Evolutionary conservation across 2,888 invertebrate genomes (phyloP), one percentile per base, ranked within the genome.

Genomic region (Disparrhopalites patrizii): DNA sequence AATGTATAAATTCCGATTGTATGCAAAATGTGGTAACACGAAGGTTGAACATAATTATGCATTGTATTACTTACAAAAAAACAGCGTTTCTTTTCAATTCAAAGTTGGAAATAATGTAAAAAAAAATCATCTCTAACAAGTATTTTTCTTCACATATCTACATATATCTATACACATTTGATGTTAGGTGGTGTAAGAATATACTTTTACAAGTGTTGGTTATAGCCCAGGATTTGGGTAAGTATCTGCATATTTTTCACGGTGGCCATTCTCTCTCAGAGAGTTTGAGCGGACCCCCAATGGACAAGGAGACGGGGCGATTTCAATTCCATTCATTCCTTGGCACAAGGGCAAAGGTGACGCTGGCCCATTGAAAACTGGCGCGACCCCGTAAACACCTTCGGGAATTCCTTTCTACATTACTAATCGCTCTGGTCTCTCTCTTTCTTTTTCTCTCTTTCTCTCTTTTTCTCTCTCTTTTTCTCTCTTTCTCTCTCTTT

Each of bases 311-410:
- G 57, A 38, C 2, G 27, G 36, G 38, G 25, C 40, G 57, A 36
- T 38, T 36, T 40, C 38, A 18, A 27, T 57, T 40, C 57, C 40
- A 27, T 57, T 57, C 57, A 57, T 8, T 57, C 28, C n/a, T 40
- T 38, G 18, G 57, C 13, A 3, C 20, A 60, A 30, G 60, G 60
- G 28, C 40, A 60, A 30, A 60, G 47, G 60, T 60, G 28, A n/a
- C 43, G 4, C 8, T 47, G 30, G 23, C 47, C 40, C 25, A 55
- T 55, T 55, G n/a, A 33, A 30, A 47, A 60, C 47, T 60, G 47
- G 30, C 40, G 30, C 60, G 60, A 60, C 60, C 60, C 47, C 40
- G 40, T 40, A 28, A 60, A 7, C 23, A 43, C 47, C 47, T 47
- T 47, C 23, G 47, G 25, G 25, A 47, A 47, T 20, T 7, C 23